Evolutionary conservation across 2,113 vertebrate genomes (phyloP).

Genomic region (Neofelis nebulosa): DNA sequence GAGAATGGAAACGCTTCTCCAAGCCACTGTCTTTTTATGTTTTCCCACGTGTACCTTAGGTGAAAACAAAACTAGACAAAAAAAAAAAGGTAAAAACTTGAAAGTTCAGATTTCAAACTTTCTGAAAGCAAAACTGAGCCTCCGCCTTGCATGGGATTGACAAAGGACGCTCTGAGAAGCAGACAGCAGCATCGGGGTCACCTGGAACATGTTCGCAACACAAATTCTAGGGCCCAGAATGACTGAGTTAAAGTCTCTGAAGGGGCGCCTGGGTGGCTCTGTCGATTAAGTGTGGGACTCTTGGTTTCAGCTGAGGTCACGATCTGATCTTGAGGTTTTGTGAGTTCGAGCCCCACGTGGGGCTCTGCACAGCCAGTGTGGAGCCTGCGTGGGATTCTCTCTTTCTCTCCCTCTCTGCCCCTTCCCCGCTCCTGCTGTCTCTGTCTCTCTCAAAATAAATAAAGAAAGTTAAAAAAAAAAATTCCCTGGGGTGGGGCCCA

Average conservation of each 20-base stretch:
- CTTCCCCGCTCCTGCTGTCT: no score
- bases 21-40: not conserved
- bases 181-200: accelerated
- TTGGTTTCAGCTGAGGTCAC: no score
- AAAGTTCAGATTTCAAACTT: not conserved
- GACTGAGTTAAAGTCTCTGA: not conserved
- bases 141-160: not conserved
- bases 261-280: no score
- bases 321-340: no score
- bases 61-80: not conserved
- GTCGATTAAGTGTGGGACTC: no score
- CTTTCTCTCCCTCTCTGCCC: no score
- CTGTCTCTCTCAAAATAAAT: no score
- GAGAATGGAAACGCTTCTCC: not conserved
- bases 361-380: no score
- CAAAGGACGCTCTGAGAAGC: not conserved
- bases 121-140: not conserved
- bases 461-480: no score
- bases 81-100: not conserved
- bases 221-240: not conserved
- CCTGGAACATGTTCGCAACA: accelerated
- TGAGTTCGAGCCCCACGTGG: no score
- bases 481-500: not conserved
- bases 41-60: not conserved
- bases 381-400: no score